Conservation (phyloP, 2,113 vertebrate species). For the Perognathus longimembris region DNA sequence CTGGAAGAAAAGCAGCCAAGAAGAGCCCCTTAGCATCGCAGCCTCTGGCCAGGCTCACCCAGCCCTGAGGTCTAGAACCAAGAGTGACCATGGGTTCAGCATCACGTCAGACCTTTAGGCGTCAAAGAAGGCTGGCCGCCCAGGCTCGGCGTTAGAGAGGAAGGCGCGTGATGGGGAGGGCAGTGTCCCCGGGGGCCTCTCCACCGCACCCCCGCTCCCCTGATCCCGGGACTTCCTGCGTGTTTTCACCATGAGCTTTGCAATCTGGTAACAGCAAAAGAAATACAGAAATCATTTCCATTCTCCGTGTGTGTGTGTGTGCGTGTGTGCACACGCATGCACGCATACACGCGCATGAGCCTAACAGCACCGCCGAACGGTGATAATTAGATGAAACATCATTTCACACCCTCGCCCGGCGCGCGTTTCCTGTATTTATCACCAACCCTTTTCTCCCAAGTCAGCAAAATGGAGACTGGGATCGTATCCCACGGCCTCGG, state of each 20-base stretch:
- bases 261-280: background rate
- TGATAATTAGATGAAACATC: slow-evolving; percentile 84
- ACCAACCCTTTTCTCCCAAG: slow-evolving; percentile 61
- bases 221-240: background rate
- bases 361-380: slow-evolving; percentile 81
- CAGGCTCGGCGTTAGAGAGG: accelerated
- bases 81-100: background rate
- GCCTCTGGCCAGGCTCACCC: background rate
- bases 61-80: background rate
- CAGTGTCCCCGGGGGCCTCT: accelerated
- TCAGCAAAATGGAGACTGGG: slow-evolving; percentile 79
- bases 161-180: accelerated
- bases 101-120: too few relatives aligned
- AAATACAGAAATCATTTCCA: slow-evolving; percentile 77
- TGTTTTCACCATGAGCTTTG: too few relatives aligned
- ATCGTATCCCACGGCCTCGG: slow-evolving; percentile 56
- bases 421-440: slow-evolving; percentile 82
- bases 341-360: slow-evolving; percentile 54
- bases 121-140: background rate
- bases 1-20: background rate
- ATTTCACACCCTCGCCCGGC: slow-evolving; percentile 83
- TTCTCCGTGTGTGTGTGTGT: slow-evolving; percentile 78
- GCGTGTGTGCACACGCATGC: too few relatives aligned
- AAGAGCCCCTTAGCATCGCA: too few relatives aligned
- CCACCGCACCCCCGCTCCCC: background rate